A percentile compares a stretch with the other conserved stretches of the same genome.
Evolutionary conservation across 2,113 vertebrate species (phyloP).

Genomic region (Channa maculata): DNA sequence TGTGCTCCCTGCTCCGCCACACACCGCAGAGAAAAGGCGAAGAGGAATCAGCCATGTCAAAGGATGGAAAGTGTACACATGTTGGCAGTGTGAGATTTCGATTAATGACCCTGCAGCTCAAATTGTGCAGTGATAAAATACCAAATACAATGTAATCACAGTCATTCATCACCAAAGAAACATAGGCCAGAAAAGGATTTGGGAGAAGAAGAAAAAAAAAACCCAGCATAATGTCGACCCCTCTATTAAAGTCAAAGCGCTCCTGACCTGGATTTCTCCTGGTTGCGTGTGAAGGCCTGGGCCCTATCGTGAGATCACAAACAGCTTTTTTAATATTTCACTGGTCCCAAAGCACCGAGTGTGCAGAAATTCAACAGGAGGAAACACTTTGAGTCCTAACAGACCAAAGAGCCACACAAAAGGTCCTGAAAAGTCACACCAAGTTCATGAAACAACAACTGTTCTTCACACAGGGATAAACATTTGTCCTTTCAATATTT

Average conservation of each 20-base stretch:
- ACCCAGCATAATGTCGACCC: constrained; percentile 40
- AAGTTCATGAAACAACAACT: constrained; percentile 51
- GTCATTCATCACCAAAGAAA: constrained; percentile 40
- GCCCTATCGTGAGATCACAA: constrained; percentile 76
- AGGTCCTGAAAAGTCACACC: constrained; percentile 65
- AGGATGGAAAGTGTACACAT: constrained; percentile 36
- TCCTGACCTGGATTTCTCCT: constrained; percentile 82
- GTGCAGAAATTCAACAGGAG: constrained; percentile 65
- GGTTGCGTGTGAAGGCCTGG: constrained; percentile 81
- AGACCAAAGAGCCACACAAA: constrained; percentile 51
- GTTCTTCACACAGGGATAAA: constrained; percentile 15
- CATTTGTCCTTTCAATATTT: background rate
- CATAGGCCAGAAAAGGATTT: constrained; percentile 17
- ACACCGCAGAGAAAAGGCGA: constrained; percentile 27
- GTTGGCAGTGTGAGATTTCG: constrained; percentile 48
- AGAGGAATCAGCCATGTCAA: constrained; percentile 34
- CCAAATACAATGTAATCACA: constrained; percentile 43
- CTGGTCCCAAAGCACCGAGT: constrained; percentile 63
- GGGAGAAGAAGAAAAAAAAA: constrained; percentile 2
- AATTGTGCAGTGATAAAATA: constrained; percentile 44
- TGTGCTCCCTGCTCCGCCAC: constrained; percentile 36
- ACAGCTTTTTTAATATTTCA: constrained; percentile 80
- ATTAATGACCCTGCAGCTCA: constrained; percentile 42
- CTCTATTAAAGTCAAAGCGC: constrained; percentile 50
- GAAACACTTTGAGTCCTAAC: constrained; percentile 63